A percentile compares a stretch with the other conserved stretches of the same genome.
phyloP scores from a whole-genome alignment of 2,113 vertebrate genomes.

The Pipra filicauda region DNA sequence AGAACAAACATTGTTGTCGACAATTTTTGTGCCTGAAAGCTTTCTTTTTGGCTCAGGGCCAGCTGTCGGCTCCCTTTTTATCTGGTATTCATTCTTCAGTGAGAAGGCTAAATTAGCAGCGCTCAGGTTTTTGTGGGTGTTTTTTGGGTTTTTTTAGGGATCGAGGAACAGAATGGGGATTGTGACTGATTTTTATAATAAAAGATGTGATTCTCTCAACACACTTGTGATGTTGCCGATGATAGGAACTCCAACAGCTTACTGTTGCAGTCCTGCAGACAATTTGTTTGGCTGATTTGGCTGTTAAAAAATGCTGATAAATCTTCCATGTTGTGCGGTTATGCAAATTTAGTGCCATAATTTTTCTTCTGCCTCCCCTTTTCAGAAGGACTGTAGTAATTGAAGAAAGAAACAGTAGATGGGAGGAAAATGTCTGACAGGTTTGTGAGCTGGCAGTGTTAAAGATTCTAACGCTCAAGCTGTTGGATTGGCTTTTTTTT shows the following conservation, averaged over 20 bases:
- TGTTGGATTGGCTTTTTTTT: not conserved
- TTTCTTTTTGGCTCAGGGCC: conserved; percentile 64
- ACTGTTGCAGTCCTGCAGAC: conserved; percentile 56
- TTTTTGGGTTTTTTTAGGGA: not conserved
- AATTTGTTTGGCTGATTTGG: conserved; percentile 66
- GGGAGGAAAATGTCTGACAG: not conserved
- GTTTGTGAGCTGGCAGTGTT: not conserved
- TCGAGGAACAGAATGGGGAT: conserved; percentile 51
- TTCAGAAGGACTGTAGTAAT: not conserved
- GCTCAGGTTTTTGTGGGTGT: conserved; percentile 23
- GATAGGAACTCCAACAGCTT: conserved; percentile 10
- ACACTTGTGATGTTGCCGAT: conserved; percentile 49
- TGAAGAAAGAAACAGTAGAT: not conserved
- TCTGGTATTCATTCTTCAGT: conserved; percentile 62
- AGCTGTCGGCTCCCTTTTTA: conserved; percentile 72
- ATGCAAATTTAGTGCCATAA: conserved; percentile 41
- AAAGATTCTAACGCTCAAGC: not conserved
- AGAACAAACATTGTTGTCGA: conserved; percentile 24
- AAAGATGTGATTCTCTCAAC: conserved; percentile 50
- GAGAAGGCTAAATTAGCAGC: conserved; percentile 71
- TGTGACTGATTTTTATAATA: conserved; percentile 55
- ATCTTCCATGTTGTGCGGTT: conserved; percentile 50
- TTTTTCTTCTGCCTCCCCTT: conserved; percentile 36
- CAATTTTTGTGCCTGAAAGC: conserved; percentile 61
- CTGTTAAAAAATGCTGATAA: conserved; percentile 57